These are phyloP conservation scores for Scatophagus argus DNA, from an alignment of 2,113 vertebrate genomes.

Conservation along the genomic window DNA sequence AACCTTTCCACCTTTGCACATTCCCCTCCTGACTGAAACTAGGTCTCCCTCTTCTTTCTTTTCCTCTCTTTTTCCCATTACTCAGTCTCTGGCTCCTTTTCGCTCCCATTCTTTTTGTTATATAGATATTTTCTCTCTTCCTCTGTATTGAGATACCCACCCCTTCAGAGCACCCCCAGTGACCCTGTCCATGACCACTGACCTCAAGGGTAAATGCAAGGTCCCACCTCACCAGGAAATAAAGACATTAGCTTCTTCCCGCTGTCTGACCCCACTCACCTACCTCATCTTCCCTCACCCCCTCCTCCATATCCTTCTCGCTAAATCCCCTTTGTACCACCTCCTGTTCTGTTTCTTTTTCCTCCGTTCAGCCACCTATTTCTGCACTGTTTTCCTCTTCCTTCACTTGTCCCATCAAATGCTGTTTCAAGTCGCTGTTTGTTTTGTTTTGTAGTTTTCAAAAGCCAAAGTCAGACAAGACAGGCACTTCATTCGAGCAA, in stretches of 20 bases:
- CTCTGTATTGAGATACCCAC: constrained; percentile 62
- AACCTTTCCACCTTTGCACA: constrained; percentile 74
- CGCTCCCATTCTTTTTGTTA: constrained; percentile 59
- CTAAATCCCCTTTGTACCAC: constrained; percentile 67
- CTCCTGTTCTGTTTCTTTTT: constrained; percentile 51
- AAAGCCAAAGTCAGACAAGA: not conserved
- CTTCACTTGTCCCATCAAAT: constrained; percentile 4
- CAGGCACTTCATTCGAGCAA: not conserved
- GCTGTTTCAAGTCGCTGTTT: not conserved
- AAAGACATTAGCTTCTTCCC: constrained; percentile 83
- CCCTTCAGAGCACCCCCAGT: constrained; percentile 64
- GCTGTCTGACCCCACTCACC: constrained; percentile 79
- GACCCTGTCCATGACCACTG: constrained; percentile 80
- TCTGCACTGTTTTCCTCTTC: constrained; percentile 14
- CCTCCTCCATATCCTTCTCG: constrained; percentile 56
- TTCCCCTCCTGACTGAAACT: constrained; percentile 73
- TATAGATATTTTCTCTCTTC: constrained; percentile 65
- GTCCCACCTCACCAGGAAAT: constrained; percentile 83
- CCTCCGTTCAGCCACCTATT: constrained; percentile 38
- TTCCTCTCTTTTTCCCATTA: constrained; percentile 59
- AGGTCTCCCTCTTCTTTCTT: constrained; percentile 57
- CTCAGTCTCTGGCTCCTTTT: constrained; percentile 49
- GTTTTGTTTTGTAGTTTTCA: not conserved
- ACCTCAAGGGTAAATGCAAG: constrained; percentile 82
- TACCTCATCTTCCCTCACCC: constrained; percentile 66